Percentiles rank a stretch among this genome's conserved stretches.
Conservation (phyloP, 2,113 vertebrate genomes). For the Oreochromis tanganicae region DNA sequence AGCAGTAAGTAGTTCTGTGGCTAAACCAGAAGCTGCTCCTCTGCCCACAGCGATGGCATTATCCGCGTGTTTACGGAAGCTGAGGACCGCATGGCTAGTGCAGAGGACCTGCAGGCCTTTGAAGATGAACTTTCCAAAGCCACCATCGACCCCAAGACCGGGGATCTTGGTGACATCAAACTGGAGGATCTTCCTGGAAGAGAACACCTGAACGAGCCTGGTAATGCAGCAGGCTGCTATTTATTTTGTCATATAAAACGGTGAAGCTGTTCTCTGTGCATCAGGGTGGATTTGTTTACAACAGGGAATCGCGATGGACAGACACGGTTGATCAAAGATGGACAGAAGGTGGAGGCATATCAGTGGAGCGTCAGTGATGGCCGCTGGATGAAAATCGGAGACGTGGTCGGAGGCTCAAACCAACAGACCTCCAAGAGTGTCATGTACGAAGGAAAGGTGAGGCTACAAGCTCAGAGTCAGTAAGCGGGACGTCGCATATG, state of each 20-base stretch:
- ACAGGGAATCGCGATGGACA: conserved; percentile 74
- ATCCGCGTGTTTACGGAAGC: conserved; percentile 91
- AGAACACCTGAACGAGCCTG: conserved; percentile 89
- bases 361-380: conserved; percentile 71
- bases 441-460: conserved; percentile 94
- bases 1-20: background rate
- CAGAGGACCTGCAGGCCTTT: conserved; percentile 87
- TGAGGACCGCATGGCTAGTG: conserved; percentile 80
- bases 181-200: conserved; percentile 87
- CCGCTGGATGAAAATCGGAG: conserved; percentile 96
- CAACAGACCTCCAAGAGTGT: conserved; percentile 89
- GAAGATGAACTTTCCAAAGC: conserved; percentile 91
- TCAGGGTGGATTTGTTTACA: background rate
- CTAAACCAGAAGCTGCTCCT: background rate
- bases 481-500: accelerated
- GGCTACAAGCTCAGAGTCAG: background rate
- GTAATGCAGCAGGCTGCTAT: conserved; percentile 56
- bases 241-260: background rate
- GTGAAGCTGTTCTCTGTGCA: background rate
- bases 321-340: conserved; percentile 73
- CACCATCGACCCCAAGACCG: conserved; percentile 91
- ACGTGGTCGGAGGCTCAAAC: conserved; percentile 94
- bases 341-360: conserved; percentile 71
- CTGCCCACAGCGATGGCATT: conserved; percentile 82
- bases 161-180: conserved; percentile 91